phyloP scores from a whole-genome alignment of 1,140 invertebrate genomes.

The Mizuhopecten yessoensis region DNA sequence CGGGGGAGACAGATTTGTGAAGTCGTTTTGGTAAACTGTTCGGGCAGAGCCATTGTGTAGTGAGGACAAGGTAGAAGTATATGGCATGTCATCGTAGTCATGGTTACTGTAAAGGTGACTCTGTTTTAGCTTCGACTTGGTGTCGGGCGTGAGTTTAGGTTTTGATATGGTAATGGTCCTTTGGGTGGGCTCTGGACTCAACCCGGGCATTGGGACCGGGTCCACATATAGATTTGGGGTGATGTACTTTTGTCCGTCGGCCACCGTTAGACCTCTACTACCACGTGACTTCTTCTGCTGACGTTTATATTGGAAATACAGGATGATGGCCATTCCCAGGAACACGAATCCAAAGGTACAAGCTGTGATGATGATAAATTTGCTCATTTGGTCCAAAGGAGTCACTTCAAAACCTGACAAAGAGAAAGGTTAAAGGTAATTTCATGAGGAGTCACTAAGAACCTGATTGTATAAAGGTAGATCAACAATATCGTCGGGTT shows the following conservation, averaged over 20 bases:
- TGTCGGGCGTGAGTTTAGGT: neutral
- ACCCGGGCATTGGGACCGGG: neutral
- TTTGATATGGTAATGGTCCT: neutral
- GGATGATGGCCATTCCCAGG: slow-evolving; percentile 70
- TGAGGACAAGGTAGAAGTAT: neutral
- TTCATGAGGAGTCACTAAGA: no score
- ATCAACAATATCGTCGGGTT: no score
- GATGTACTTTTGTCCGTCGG: neutral
- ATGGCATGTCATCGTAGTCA: slow-evolving; percentile 46
- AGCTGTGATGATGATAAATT: slow-evolving; percentile 71
- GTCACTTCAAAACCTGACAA: slow-evolving; percentile 66
- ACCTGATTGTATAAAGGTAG: neutral
- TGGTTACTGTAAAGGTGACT: slow-evolving; percentile 42
- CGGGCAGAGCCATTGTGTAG: slow-evolving; percentile 42
- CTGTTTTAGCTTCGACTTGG: slow-evolving; percentile 11
- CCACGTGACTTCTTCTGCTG: slow-evolving; percentile 61
- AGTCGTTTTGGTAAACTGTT: slow-evolving; percentile 46
- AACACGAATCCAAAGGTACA: slow-evolving; percentile 73
- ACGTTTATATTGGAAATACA: slow-evolving; percentile 69
- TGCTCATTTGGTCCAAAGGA: slow-evolving; percentile 71
- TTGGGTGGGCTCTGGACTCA: neutral
- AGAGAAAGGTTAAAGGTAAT: neutral
- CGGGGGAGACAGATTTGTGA: neutral
- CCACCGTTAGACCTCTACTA: neutral
- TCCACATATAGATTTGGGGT: neutral